These are phyloP conservation scores for Shargacucullia verbasci DNA, from an alignment of 2,888 invertebrate species.

Conservation along the genomic window DNA sequence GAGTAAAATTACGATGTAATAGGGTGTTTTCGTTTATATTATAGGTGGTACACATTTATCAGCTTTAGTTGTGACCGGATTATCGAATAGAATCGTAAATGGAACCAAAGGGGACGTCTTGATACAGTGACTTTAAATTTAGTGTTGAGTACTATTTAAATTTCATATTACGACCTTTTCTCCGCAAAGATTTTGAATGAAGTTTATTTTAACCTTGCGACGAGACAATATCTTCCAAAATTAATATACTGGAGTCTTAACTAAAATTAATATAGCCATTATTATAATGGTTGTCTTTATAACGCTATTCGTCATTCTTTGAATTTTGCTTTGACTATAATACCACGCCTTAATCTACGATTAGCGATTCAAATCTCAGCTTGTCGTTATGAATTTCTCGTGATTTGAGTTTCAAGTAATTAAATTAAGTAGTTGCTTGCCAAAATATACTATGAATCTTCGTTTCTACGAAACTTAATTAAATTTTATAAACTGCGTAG, in stretches of 20 bases:
- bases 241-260: constrained; percentile 24
- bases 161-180: too few relatives aligned
- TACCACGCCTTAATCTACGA: constrained; percentile 31
- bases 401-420: constrained; percentile 14
- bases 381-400: constrained; percentile 14
- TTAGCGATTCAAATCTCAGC: constrained; percentile 24
- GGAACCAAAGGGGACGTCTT: too few relatives aligned
- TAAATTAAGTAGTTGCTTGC: constrained; percentile 9
- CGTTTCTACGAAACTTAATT: too few relatives aligned
- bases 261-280: constrained; percentile 20
- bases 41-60: constrained; percentile 13
- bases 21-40: constrained; percentile 34
- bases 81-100: constrained; percentile 13
- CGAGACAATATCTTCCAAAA: not conserved
- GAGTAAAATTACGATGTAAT: constrained; percentile 59
- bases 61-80: constrained; percentile 34
- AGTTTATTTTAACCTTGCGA: not conserved
- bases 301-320: constrained; percentile 12
- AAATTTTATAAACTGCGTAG: too few relatives aligned
- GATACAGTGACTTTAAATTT: too few relatives aligned
- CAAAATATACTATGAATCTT: not conserved
- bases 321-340: constrained; percentile 26
- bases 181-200: too few relatives aligned
- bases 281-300: constrained; percentile 19
- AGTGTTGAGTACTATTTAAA: too few relatives aligned